These are phyloP conservation scores for Antrozous pallidus DNA, from an alignment of 2,797 vertebrate genomes.

Conservation along the genomic window DNA sequence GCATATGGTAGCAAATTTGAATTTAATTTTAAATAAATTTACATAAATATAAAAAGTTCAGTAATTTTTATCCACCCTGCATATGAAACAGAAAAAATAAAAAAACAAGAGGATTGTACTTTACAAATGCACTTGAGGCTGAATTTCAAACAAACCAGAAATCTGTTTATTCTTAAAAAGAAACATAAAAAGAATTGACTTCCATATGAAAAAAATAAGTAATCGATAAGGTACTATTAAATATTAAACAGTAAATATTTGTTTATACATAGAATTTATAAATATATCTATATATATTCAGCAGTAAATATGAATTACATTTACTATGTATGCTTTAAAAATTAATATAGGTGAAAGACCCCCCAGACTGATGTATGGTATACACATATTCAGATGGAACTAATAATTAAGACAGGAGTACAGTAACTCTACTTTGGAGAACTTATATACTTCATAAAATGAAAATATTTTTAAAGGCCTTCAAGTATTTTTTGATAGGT, in stretches of 20 bases:
- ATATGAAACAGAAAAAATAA: constrained; percentile 73
- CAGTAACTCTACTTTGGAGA: not conserved
- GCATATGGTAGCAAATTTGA: constrained; percentile 84
- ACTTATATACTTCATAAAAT: not conserved
- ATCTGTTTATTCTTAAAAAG: constrained; percentile 32
- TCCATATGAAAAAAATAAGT: not conserved
- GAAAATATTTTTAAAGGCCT: constrained; percentile 6
- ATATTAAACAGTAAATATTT: constrained; percentile 23
- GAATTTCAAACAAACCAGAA: constrained; percentile 33
- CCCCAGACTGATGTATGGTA: not conserved
- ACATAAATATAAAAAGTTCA: constrained; percentile 82
- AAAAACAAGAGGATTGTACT: constrained; percentile 68
- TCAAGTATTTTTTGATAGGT: not conserved
- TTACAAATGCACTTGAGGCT: constrained; percentile 22
- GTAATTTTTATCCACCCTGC: constrained; percentile 76
- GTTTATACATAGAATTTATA: not conserved
- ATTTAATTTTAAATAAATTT: constrained; percentile 85
- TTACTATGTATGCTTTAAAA: constrained; percentile 30
- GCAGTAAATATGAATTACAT: not conserved
- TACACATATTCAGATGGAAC: not conserved
- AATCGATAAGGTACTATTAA: not conserved
- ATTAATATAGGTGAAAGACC: not conserved
- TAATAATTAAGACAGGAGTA: not conserved
- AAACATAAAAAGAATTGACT: not conserved
- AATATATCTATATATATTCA: not conserved